Evolutionary conservation across 2,888 invertebrate genomes (phyloP).

Genomic region (Papilio protenor): DNA sequence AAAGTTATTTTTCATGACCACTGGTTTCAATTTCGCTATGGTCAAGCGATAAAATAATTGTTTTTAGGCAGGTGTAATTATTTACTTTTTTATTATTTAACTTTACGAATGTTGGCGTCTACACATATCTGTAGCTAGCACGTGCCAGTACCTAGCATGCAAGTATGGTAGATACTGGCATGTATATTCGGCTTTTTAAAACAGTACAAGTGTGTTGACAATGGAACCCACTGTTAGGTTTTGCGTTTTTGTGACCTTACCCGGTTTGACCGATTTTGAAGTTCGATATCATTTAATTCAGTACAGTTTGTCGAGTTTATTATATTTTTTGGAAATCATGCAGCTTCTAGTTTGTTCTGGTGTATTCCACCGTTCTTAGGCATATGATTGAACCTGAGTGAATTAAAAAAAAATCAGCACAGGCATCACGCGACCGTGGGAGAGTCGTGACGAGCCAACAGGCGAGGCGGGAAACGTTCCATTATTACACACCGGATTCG

Average conservation of each 20-base stretch:
- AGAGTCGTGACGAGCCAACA: constrained; percentile 33
- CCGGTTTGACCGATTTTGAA: no score
- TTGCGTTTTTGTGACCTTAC: no score
- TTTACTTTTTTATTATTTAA: background rate
- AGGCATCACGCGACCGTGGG: constrained; percentile 24
- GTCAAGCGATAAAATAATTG: background rate
- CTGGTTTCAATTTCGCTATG: constrained; percentile 24
- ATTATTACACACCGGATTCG: constrained; percentile 30
- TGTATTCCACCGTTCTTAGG: background rate
- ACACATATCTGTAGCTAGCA: no score
- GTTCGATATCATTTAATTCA: no score
- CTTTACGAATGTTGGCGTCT: background rate
- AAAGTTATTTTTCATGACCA: no score
- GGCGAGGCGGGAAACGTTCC: constrained; percentile 27
- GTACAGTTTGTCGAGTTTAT: no score
- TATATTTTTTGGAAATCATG: background rate
- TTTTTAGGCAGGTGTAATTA: background rate
- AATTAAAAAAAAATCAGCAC: background rate
- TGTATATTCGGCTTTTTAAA: no score
- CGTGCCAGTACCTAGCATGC: no score
- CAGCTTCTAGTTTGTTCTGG: background rate
- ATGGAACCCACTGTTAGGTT: no score
- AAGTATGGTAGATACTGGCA: no score
- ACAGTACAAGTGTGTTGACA: no score
- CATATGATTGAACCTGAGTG: background rate